phyloP scores from a whole-genome alignment of 1,140 invertebrate species.

The Atopsyche davidsoni region DNA sequence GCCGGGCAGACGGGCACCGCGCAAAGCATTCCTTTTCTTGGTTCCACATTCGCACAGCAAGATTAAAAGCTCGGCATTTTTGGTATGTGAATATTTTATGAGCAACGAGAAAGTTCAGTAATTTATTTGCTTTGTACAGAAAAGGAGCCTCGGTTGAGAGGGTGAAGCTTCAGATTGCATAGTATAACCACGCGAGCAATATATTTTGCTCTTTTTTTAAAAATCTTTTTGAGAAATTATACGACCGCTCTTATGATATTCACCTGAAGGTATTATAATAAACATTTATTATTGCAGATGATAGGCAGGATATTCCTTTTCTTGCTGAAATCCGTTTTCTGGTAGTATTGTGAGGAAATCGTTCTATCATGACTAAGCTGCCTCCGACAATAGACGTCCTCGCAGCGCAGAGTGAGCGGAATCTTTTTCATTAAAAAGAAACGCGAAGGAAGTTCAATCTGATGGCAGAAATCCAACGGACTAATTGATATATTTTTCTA shows the following conservation, averaged over 20 bases:
- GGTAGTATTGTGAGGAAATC: no score
- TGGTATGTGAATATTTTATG: slow-evolving; percentile 22
- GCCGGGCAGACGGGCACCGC: background rate
- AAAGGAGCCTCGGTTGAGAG: slow-evolving; percentile 9
- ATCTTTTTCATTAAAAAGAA: slow-evolving; percentile 22
- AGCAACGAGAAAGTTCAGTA: slow-evolving; percentile 13
- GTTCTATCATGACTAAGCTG: slow-evolving; percentile 27
- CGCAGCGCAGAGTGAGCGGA: background rate
- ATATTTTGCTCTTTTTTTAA: background rate
- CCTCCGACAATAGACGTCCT: slow-evolving; percentile 13
- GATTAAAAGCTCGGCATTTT: slow-evolving; percentile 25
- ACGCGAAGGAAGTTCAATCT: slow-evolving; percentile 9
- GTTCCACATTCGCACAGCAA: slow-evolving; percentile 14
- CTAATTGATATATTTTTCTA: background rate
- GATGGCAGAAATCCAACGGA: background rate
- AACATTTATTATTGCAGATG: no score
- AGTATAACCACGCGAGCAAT: no score
- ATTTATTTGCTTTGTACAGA: slow-evolving; percentile 17
- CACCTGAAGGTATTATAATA: slow-evolving; percentile 7
- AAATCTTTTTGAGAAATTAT: background rate
- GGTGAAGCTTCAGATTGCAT: slow-evolving; percentile 15
- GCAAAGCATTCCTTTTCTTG: slow-evolving; percentile 20
- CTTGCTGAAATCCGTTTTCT: no score
- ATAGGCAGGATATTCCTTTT: no score
- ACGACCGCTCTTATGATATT: background rate